phyloP scores from a whole-genome alignment of 1,140 invertebrate species.

The Drosophila insularis region DNA sequence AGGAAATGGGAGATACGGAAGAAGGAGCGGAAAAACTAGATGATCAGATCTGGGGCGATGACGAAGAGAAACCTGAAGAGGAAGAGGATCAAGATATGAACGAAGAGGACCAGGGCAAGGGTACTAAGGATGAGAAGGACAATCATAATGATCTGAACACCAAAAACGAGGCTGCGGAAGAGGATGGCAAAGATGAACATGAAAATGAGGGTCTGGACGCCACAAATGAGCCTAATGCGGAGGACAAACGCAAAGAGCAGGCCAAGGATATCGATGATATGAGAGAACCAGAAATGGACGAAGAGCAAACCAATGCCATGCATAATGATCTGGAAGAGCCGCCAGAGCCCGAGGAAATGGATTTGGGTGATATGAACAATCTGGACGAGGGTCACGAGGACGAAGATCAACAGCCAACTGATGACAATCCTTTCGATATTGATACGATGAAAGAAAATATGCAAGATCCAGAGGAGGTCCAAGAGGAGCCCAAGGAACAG shows the following conservation, averaged over 20 bases:
- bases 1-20: constrained; percentile 97
- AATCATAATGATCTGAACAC: constrained; percentile 86
- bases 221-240: constrained; percentile 69
- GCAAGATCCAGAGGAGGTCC: constrained; percentile 81
- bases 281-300: constrained; percentile 90
- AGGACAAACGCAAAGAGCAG: constrained; percentile 76
- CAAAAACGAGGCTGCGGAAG: constrained; percentile 84
- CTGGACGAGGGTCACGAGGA: constrained; percentile 89
- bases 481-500: constrained; percentile 80
- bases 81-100: constrained; percentile 85
- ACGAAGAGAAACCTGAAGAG: constrained; percentile 88
- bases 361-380: constrained; percentile 93
- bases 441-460: constrained; percentile 88
- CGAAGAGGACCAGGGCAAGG: constrained; percentile 87
- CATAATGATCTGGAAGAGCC: constrained; percentile 90
- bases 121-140: constrained; percentile 87
- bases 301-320: constrained; percentile 93
- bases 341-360: constrained; percentile 91
- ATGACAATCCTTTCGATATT: constrained; percentile 92
- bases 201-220: constrained; percentile 82
- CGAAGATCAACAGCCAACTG: constrained; percentile 84
- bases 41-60: constrained; percentile 94
- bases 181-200: constrained; percentile 84
- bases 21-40: constrained; percentile 91
- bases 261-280: constrained; percentile 83